phyloP scores from a whole-genome alignment of 2,797 vertebrate genomes.

The Tenualosa ilisha region DNA sequence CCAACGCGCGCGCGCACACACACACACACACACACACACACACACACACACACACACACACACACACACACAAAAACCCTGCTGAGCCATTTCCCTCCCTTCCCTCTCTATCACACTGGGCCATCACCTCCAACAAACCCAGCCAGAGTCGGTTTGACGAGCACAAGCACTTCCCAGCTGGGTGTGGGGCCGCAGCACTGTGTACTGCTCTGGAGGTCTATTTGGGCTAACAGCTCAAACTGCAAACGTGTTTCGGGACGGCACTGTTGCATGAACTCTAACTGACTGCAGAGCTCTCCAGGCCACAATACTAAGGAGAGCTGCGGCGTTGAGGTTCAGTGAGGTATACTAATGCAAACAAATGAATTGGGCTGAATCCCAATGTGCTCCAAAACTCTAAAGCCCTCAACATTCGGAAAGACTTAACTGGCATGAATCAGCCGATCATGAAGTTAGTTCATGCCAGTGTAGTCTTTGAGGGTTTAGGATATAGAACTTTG shows the following conservation, averaged over 20 bases:
- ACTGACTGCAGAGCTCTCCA: neutral
- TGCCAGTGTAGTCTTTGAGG: no score
- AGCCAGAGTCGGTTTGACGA: neutral
- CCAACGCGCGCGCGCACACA: neutral
- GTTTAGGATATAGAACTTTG: no score
- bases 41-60: no score
- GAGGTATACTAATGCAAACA: neutral
- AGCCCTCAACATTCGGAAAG: no score
- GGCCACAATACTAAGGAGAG: neutral
- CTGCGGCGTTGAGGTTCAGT: neutral
- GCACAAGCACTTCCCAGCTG: neutral
- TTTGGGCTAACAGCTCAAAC: neutral
- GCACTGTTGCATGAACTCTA: neutral
- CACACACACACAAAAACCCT: neutral
- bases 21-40: no score
- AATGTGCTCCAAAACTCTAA: no score
- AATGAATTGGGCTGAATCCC: no score
- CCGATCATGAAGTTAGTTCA: no score
- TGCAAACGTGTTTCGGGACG: neutral
- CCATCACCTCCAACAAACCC: neutral
- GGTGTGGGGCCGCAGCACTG: neutral
- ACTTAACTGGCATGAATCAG: no score
- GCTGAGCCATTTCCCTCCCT: neutral
- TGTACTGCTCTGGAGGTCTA: neutral
- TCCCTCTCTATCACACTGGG: constrained; percentile 35